Percentiles rank a stretch among this genome's conserved stretches.
Evolutionary conservation across 1,140 invertebrate genomes (phyloP).

Genomic region (Drosophila pseudoananassae): DNA sequence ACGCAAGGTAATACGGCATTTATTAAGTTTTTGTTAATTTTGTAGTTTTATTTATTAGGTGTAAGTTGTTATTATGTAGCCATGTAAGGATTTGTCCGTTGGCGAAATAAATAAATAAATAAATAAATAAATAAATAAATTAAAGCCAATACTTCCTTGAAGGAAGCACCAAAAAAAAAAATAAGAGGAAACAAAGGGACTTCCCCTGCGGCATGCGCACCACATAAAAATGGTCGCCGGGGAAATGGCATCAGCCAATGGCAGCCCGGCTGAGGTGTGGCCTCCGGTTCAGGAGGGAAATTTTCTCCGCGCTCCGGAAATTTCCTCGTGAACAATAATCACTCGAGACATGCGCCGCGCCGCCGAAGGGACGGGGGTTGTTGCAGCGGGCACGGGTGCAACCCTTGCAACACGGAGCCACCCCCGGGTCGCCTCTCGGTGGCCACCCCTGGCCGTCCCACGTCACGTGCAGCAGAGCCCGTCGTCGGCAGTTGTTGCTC

Average conservation of each 20-base stretch:
- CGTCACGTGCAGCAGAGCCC: constrained; percentile 43
- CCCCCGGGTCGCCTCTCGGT: background rate
- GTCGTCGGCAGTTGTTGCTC: constrained; percentile 33
- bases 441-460: constrained; percentile 46
- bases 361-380: constrained; percentile 38
- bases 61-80: no score
- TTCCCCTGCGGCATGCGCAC: constrained; percentile 57
- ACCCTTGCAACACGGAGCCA: constrained; percentile 54
- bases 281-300: constrained; percentile 58
- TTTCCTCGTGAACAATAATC: constrained; percentile 76
- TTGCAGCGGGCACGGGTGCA: constrained; percentile 35
- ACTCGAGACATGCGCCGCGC: constrained; percentile 71
- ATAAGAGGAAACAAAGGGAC: constrained; percentile 12
- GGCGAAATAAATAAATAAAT: no score
- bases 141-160: constrained; percentile 60
- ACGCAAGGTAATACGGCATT: no score
- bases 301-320: constrained; percentile 64
- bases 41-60: no score
- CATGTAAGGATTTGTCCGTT: no score
- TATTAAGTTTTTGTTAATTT: no score
- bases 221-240: constrained; percentile 70
- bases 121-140: no score
- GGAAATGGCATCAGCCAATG: constrained; percentile 66
- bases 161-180: constrained; percentile 11
- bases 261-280: constrained; percentile 66